Evolutionary conservation across 2,113 vertebrate genomes (phyloP), one percentile per base, ranked within the genome.

Genomic region (Thunnus thynnus): DNA sequence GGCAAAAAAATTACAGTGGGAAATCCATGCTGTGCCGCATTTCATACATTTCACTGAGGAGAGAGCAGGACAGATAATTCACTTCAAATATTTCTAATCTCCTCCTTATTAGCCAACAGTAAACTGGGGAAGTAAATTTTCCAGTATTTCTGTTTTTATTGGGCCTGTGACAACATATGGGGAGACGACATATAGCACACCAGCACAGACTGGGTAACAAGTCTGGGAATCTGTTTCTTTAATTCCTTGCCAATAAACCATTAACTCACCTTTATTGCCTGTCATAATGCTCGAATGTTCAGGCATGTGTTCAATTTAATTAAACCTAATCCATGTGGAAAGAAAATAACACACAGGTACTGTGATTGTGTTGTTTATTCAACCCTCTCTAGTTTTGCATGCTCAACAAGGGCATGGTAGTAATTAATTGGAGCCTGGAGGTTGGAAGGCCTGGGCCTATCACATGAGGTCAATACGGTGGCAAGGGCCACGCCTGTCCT

Each of bases 371-470:
- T 78, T 84, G 83, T 86, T 87, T 90, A 70, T 62, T 72, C 78
- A 79, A 14, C 13, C 55, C 81, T 71, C 72, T 82, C 57, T 58
- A 13, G 51, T 46, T 75, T 71, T 71, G 66, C 64, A 83, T 83
- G 72, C 80, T 82, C 76, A 92, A 92, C 78, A 91, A 85, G 86
- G 84, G 58, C 86, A 91, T 17, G 58, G 57, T 30, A 56, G 75
- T 92, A 91, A 92, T 89, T 91, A 92, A 92, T 64, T 83, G 60
- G 58, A 73, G 90, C 87, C 92, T 78, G 58, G 78, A 89, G 91
- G 93, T 90, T 68, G 79, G 69, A 82, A 82, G 83, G 83, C 55
- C 69, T 16, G 12, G 44, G 80, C 84, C 88, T 78, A 85, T 88
- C 72, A n/a, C 58, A 67, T 8, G 71, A 77, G 88, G 89, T 93